phyloP scores from a whole-genome alignment of 2,113 vertebrate species.

The Acrocephalus kingi region DNA sequence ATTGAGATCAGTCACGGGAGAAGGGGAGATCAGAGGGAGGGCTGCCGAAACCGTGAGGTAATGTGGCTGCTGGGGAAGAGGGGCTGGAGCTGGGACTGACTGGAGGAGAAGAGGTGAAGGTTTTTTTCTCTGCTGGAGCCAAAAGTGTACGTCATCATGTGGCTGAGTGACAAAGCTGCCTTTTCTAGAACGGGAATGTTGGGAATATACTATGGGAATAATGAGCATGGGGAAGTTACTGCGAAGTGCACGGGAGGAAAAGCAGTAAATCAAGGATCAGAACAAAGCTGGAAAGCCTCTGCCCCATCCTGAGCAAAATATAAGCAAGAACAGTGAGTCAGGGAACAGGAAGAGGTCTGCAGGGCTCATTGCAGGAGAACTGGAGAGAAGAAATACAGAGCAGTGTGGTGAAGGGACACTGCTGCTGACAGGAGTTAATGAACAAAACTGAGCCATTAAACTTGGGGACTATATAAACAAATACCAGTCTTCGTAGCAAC shows the following conservation, averaged over 20 bases:
- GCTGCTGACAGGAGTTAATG: not conserved
- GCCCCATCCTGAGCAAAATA: not conserved
- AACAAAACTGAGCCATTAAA: not conserved
- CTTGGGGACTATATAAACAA: not conserved
- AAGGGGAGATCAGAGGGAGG: slow-evolving; percentile 36
- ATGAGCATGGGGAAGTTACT: not conserved
- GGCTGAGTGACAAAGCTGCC: slow-evolving; percentile 16
- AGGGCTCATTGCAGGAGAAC: not conserved
- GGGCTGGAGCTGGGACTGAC: not conserved
- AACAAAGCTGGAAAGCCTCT: not conserved
- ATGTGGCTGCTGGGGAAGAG: slow-evolving; percentile 45
- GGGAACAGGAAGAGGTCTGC: not conserved
- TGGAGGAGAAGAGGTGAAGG: not conserved
- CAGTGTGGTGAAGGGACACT: not conserved
- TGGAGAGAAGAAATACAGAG: not conserved
- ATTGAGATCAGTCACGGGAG: slow-evolving; percentile 44
- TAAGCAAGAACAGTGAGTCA: not conserved
- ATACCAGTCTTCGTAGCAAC: not conserved
- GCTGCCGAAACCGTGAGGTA: slow-evolving; percentile 42
- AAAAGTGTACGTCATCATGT: slow-evolving; percentile 15
- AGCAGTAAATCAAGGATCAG: not conserved
- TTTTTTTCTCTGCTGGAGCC: slow-evolving; percentile 44
- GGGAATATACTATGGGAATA: not conserved
- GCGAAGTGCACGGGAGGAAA: not conserved
- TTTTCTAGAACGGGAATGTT: slow-evolving; percentile 1